Conservation (phyloP, 53 echinoderm and acorn worm species). For the Antedon mediterranea region DNA sequence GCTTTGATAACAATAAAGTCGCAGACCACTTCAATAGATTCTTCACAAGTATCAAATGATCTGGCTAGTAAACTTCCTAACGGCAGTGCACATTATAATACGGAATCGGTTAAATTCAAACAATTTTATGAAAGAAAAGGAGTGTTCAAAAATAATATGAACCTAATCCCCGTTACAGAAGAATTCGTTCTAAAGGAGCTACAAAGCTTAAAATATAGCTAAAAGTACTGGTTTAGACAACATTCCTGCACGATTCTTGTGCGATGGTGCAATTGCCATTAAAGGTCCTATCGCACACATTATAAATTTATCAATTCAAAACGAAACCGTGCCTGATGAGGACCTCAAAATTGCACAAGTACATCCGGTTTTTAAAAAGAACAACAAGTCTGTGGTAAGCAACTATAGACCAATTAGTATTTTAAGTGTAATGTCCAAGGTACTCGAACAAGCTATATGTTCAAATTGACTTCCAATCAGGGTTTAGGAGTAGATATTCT, state of each 20-base stretch:
- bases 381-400: slow-evolving; percentile 19
- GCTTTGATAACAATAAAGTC: too few relatives aligned
- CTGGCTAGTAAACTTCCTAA: neutral
- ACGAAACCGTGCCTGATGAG: slow-evolving; percentile 12
- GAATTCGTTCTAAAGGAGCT: slow-evolving; percentile 18
- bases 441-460: slow-evolving; percentile 24
- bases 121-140: slow-evolving; percentile 7
- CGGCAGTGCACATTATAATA: neutral
- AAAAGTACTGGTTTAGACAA: slow-evolving; percentile 24
- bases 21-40: too few relatives aligned
- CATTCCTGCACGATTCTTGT: slow-evolving; percentile 19
- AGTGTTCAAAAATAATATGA: neutral
- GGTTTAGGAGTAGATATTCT: too few relatives aligned
- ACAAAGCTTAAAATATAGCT: neutral
- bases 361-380: slow-evolving; percentile 26
- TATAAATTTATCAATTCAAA: slow-evolving; percentile 26
- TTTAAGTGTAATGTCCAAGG: slow-evolving; percentile 14
- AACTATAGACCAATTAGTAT: slow-evolving; percentile 39
- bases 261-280: slow-evolving; percentile 20
- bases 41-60: too few relatives aligned
- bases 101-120: neutral
- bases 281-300: slow-evolving; percentile 13
- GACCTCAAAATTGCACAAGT: slow-evolving; percentile 23
- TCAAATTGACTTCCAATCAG: too few relatives aligned
- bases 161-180: slow-evolving; percentile 1